phyloP scores from a whole-genome alignment of 1,140 invertebrate genomes.

The Saxidomus purpurata region DNA sequence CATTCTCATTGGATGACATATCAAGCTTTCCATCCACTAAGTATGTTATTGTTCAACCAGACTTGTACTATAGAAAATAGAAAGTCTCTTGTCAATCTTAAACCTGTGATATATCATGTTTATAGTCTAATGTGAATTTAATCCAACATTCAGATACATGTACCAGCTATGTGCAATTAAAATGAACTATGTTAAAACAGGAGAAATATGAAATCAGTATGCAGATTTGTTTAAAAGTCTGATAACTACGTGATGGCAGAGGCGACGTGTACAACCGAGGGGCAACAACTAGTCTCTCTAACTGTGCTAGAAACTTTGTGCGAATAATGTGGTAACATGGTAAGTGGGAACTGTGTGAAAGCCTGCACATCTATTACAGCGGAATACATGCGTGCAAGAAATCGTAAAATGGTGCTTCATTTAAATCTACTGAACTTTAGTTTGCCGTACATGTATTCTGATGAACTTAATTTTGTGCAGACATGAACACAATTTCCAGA shows the following conservation, averaged over 20 bases:
- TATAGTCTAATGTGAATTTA: no score
- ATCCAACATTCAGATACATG: no score
- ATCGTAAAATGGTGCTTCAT: no score
- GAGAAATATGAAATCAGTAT: slow-evolving; percentile 10
- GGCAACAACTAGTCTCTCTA: not conserved
- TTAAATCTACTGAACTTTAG: no score
- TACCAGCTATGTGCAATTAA: no score
- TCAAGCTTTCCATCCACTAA: no score
- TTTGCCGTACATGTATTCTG: not conserved
- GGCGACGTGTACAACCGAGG: slow-evolving; percentile 1
- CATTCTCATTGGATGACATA: no score
- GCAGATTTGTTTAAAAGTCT: slow-evolving; percentile 7
- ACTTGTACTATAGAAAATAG: no score
- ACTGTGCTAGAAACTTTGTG: slow-evolving; percentile 23
- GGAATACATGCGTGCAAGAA: not conserved
- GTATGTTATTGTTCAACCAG: no score
- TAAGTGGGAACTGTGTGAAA: slow-evolving; percentile 20
- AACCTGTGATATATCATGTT: no score
- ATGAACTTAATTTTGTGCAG: slow-evolving; percentile 11
- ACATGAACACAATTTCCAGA: not conserved
- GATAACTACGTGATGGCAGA: not conserved
- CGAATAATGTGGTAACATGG: slow-evolving; percentile 13
- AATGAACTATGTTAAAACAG: not conserved
- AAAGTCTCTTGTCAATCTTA: no score
- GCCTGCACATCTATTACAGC: not conserved